Evolutionary conservation across 2,113 vertebrate genomes (phyloP).

Genomic region (Coreoperca whiteheadi): DNA sequence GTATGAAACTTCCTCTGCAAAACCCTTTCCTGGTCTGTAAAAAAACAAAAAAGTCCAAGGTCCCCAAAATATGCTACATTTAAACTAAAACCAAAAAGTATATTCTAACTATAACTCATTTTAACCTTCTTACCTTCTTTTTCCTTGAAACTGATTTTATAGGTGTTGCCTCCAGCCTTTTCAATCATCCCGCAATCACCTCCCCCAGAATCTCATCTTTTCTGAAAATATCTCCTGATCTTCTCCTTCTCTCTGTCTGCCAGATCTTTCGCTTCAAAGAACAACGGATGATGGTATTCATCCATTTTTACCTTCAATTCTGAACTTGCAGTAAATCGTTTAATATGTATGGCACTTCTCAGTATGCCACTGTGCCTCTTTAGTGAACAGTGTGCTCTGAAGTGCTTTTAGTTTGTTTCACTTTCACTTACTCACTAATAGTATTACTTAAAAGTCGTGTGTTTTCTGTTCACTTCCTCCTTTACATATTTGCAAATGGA

Average conservation of each 20-base stretch:
- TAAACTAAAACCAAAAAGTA: background rate
- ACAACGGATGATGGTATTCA: slow-evolving; percentile 43
- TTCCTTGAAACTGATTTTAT: slow-evolving; percentile 64
- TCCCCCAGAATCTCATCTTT: slow-evolving; percentile 68
- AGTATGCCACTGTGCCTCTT: no score
- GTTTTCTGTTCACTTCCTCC: fast-evolving
- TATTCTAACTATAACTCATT: background rate
- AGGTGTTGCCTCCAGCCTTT: slow-evolving; percentile 30
- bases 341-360: background rate
- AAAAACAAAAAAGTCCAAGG: background rate
- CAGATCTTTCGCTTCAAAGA: slow-evolving; percentile 66
- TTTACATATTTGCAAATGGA: background rate
- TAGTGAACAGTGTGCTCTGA: fast-evolving
- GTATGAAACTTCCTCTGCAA: slow-evolving; percentile 55
- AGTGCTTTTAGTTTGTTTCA: background rate
- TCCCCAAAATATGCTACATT: background rate
- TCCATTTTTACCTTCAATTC: slow-evolving; percentile 50
- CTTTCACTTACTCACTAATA: background rate
- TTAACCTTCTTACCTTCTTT: slow-evolving; percentile 51
- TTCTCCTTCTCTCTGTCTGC: slow-evolving; percentile 44
- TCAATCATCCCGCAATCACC: slow-evolving; percentile 65
- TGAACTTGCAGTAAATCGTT: background rate
- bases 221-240: slow-evolving; percentile 67
- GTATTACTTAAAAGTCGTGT: fast-evolving
- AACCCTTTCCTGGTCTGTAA: slow-evolving; percentile 70